Evolutionary conservation across 2,797 vertebrate genomes (phyloP).

Genomic region (Poecilia velifera): DNA sequence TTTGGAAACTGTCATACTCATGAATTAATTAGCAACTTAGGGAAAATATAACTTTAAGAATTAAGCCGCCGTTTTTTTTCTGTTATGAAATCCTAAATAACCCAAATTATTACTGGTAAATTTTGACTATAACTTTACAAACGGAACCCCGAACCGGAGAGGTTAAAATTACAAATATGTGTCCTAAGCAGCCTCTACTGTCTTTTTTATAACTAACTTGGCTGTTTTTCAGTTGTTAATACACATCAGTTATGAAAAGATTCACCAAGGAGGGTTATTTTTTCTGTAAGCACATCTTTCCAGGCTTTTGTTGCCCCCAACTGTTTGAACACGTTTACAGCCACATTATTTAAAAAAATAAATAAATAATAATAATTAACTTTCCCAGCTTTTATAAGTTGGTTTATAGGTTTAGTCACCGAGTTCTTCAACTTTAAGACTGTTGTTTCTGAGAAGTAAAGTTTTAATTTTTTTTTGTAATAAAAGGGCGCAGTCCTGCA

Average conservation of each 20-base stretch:
- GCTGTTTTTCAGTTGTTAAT: neutral
- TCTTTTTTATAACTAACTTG: neutral
- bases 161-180: neutral
- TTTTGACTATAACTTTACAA: neutral
- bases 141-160: neutral
- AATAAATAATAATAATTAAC: no score
- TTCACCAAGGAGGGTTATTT: neutral
- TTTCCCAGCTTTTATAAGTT: neutral
- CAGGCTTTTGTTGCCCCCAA: conserved; percentile 7
- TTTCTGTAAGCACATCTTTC: neutral
- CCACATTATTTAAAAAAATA: neutral
- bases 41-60: neutral
- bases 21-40: neutral
- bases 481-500: conserved; percentile 1
- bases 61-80: neutral
- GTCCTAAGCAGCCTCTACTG: neutral
- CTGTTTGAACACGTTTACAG: neutral
- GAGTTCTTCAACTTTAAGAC: neutral
- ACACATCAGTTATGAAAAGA: neutral
- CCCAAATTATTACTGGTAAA: neutral
- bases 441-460: neutral
- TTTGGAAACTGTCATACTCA: neutral
- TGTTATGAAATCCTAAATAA: neutral
- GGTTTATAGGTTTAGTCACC: neutral
- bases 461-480: no score